Conservation (phyloP, 2,797 vertebrate genomes). For the Myotis findleyi region DNA sequence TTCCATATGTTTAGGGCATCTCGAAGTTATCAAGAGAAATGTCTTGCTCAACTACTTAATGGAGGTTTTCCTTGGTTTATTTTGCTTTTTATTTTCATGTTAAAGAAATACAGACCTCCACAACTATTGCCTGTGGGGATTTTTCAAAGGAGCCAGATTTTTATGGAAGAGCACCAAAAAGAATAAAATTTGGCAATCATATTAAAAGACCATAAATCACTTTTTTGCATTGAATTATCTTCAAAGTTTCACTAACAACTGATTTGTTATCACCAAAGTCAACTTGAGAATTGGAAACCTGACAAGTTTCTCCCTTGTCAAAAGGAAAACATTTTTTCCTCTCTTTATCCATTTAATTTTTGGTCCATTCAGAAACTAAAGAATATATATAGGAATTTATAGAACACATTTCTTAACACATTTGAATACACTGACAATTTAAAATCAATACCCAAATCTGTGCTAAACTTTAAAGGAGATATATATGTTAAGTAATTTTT, state of each 20-base stretch:
- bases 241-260: constrained; percentile 85
- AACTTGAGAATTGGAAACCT: constrained; percentile 81
- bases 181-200: constrained; percentile 79
- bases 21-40: constrained; percentile 11
- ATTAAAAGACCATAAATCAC: constrained; percentile 79
- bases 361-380: neutral
- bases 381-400: constrained; percentile 18
- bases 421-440: constrained; percentile 1
- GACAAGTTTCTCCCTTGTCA: constrained; percentile 81
- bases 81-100: constrained; percentile 45
- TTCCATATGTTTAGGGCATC: constrained; percentile 49
- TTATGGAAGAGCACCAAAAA: constrained; percentile 75
- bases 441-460: neutral
- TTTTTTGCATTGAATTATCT: constrained; percentile 78
- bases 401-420: constrained; percentile 46
- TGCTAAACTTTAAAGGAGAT: constrained; percentile 34
- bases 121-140: constrained; percentile 61
- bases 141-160: constrained; percentile 71
- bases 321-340: constrained; percentile 70
- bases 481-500: constrained; percentile 2
- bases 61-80: constrained; percentile 41
- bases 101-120: constrained; percentile 47
- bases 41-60: constrained; percentile 57
- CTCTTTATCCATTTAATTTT: constrained; percentile 40
- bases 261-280: constrained; percentile 82